Base-by-base conservation (phyloP, 2,888 invertebrate genomes). In the Chydorus sphaericus region DNA sequence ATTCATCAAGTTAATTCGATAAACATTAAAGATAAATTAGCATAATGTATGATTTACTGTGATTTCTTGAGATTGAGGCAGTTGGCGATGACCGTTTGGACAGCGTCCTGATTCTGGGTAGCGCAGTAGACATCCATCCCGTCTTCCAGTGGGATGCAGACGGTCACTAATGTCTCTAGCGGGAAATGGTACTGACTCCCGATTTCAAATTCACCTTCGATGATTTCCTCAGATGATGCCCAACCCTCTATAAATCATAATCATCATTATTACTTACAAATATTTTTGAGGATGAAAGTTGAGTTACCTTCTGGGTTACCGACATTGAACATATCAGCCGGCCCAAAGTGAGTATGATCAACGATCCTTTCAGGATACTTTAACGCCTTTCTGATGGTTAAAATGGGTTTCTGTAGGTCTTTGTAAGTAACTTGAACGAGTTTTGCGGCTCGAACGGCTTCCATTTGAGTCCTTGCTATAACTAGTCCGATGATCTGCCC, bases 401-500 rank as follows among this genome's bases (percentile, higher is more conserved):
- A 57, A 16, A 71, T 61, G 1, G 70, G 70, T 16, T 62, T 61
- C 60, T 67, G 58, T 1, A 66, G 59, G 56, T 69, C 62, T 5
- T 59, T 65, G 62, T 70, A 71, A 1, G 62, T 65, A 4, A 70
- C 67, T 57, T 66, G 64, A 1, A 71, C 70, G 54, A 61, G 56
- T 6, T 61, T 59, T 1, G 67, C 66, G 11, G 67, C 71, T 20
- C 61, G 59, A 7, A 63, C 59, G 1, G 70, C 70, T 4, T 59
- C 44, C 10, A 59, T 59, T 23, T 56, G 55, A 1, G 59, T 58
- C 63, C 67, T 66, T 53, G 70, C 71, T 1, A 71, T 60, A 51
- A 71, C 65, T 10, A 70, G 60, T 3, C 69, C 71, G 4, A 71
- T 57, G 3, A 71, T 63, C 57, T 70, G 70, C 4, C 70, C 70